Evolutionary conservation across 37 sponge, comb jelly and placozoan species (phyloP).

Genomic region (Oscarella lobularis): DNA sequence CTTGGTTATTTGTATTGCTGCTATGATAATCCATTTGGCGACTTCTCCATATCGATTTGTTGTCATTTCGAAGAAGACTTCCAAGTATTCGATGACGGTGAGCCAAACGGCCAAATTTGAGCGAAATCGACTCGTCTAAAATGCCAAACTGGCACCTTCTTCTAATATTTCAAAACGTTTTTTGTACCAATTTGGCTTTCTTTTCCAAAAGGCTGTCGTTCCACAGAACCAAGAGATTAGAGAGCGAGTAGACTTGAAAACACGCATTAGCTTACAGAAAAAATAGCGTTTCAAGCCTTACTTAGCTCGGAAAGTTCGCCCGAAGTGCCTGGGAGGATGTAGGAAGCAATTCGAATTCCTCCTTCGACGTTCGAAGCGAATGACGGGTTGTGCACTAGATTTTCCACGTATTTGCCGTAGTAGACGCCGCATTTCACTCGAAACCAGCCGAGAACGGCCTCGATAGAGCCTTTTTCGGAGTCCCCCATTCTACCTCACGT

Average conservation of each 20-base stretch:
- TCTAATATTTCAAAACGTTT: too few relatives aligned
- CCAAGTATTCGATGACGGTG: not conserved
- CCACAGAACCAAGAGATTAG: not conserved
- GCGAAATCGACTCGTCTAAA: not conserved
- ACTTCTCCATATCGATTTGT: not conserved
- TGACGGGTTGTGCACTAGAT: not conserved
- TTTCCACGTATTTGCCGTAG: not conserved
- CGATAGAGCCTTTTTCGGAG: too few relatives aligned
- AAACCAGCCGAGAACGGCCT: not conserved
- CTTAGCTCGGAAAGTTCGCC: not conserved
- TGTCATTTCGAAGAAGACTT: not conserved
- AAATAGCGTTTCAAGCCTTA: not conserved
- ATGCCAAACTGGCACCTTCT: not conserved
- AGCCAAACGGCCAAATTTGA: not conserved
- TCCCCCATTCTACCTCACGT: not conserved
- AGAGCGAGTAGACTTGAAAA: not conserved
- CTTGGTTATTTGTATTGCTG: not conserved
- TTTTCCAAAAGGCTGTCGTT: not conserved
- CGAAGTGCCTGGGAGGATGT: not conserved
- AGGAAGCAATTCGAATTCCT: not conserved
- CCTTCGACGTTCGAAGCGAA: not conserved
- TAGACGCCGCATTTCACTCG: not conserved
- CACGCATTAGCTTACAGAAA: not conserved
- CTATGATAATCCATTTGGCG: not conserved
- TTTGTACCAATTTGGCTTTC: not conserved